Evolutionary conservation across 2,113 vertebrate genomes (phyloP).

Genomic region (Sceloporus tristichus): DNA sequence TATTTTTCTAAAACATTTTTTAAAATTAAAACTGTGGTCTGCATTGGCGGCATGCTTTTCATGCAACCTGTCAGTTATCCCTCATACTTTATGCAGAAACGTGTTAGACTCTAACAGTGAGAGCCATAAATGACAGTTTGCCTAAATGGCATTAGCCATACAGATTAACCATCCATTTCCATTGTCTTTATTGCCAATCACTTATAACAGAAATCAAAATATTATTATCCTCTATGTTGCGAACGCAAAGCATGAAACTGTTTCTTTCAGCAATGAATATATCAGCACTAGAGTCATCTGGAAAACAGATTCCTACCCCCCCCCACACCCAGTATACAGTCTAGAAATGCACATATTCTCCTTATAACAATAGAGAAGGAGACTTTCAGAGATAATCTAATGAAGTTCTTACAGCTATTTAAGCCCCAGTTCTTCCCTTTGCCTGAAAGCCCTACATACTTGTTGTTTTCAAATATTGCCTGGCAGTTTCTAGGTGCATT

Average conservation of each 20-base stretch:
- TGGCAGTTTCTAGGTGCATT: no score
- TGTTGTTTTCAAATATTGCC: not conserved
- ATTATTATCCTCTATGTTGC: not conserved
- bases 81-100: not conserved
- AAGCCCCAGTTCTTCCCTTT: not conserved
- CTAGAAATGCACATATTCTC: slow-evolving; percentile 11
- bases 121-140: not conserved
- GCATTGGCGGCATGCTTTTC: not conserved
- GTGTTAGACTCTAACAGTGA: not conserved
- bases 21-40: slow-evolving; percentile 1
- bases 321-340: not conserved
- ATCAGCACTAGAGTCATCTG: not conserved
- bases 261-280: not conserved
- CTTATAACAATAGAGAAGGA: not conserved
- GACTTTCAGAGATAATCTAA: not conserved
- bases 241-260: not conserved
- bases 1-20: not conserved
- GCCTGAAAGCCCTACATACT: not conserved
- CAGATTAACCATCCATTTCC: not conserved
- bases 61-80: not conserved
- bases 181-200: not conserved
- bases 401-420: not conserved
- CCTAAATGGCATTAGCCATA: not conserved
- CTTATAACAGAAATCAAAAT: not conserved
- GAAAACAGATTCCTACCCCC: no score